Evolutionary conservation across 2,113 vertebrate species (phyloP).

Genomic region (Microcebus jonahi): DNA sequence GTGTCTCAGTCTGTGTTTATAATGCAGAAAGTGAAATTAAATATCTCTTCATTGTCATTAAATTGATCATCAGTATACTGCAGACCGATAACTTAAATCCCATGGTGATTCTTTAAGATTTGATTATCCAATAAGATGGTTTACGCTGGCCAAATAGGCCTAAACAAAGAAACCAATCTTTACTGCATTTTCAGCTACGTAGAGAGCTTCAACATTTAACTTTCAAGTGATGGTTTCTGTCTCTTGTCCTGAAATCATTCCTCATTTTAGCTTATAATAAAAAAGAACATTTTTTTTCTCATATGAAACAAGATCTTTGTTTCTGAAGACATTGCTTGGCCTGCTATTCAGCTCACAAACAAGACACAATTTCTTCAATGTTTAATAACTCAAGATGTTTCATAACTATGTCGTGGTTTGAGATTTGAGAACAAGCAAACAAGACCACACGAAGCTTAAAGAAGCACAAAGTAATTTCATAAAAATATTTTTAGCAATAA

Average conservation of each 20-base stretch:
- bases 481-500: constrained; percentile 66
- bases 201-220: background rate
- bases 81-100: background rate
- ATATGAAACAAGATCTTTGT: constrained; percentile 67
- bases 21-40: background rate
- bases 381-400: constrained; percentile 77
- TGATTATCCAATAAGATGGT: background rate
- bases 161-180: background rate
- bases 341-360: constrained; percentile 70
- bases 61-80: background rate
- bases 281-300: background rate
- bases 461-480: constrained; percentile 53
- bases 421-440: constrained; percentile 64
- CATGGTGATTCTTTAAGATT: background rate
- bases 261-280: constrained; percentile 49
- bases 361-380: constrained; percentile 74
- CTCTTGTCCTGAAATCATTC: constrained; percentile 21
- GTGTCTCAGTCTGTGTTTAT: background rate
- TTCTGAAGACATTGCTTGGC: constrained; percentile 65
- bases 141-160: background rate
- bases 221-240: background rate
- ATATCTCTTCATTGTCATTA: background rate
- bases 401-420: constrained; percentile 60
- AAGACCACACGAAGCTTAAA: constrained; percentile 60
- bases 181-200: background rate